phyloP scores from a whole-genome alignment of 1,140 invertebrate species.

The Neodiprion lecontei region DNA sequence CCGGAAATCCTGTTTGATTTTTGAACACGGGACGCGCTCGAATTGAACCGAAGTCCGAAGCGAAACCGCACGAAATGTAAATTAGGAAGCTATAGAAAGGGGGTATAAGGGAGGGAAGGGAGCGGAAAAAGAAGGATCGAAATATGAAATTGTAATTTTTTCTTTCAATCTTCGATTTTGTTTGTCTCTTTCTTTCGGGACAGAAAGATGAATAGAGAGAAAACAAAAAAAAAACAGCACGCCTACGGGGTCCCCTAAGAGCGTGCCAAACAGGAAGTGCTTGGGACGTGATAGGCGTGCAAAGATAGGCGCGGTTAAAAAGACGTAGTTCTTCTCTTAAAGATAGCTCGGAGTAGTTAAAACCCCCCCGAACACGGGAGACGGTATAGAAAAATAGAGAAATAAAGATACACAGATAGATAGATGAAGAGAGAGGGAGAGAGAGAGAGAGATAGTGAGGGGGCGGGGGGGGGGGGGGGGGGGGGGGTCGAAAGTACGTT shows the following conservation, averaged over 20 bases:
- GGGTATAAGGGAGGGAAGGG: too few relatives aligned
- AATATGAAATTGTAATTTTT: too few relatives aligned
- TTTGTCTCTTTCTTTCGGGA: too few relatives aligned
- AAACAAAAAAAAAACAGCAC: background rate
- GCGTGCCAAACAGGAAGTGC: constrained; percentile 6
- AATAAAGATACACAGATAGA: constrained; percentile 30
- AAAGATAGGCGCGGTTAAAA: background rate
- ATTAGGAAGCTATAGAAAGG: too few relatives aligned
- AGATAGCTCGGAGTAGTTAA: constrained; percentile 19
- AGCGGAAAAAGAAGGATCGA: too few relatives aligned
- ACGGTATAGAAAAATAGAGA: constrained; percentile 15
- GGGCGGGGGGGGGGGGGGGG: background rate
- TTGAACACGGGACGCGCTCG: background rate
- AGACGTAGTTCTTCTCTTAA: background rate
- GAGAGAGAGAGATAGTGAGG: background rate
- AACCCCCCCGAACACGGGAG: constrained; percentile 18
- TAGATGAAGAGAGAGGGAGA: constrained; percentile 21
- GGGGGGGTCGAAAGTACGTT: background rate
- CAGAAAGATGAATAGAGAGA: background rate
- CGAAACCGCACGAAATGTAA: too few relatives aligned
- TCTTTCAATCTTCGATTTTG: too few relatives aligned
- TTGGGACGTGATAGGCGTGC: background rate
- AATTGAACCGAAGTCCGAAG: too few relatives aligned
- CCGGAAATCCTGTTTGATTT: background rate
- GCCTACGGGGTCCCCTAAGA: background rate